These are phyloP conservation scores for Neolamprologus multifasciatus DNA, from an alignment of 2,797 vertebrate species.

Conservation along the genomic window DNA sequence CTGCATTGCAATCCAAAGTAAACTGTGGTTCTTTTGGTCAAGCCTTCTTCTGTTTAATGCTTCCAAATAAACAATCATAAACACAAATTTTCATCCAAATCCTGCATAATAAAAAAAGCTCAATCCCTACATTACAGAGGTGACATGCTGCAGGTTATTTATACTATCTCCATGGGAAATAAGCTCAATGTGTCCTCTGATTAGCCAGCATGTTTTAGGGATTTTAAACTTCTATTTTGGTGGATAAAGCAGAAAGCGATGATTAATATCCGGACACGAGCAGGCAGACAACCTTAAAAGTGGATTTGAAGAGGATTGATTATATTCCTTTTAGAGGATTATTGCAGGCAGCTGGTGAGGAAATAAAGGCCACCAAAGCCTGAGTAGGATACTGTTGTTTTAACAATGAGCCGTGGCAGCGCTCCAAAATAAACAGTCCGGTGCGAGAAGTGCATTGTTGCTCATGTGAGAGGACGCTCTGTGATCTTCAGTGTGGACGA, in stretches of 20 bases:
- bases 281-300: conserved; percentile 19
- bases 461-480: not conserved
- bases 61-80: not conserved
- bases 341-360: conserved; percentile 41
- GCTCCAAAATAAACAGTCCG: conserved; percentile 1
- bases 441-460: not conserved
- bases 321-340: conserved; percentile 44
- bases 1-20: not conserved
- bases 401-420: conserved; percentile 15
- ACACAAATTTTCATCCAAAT: not conserved
- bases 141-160: not conserved
- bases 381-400: conserved; percentile 28
- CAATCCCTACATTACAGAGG: not conserved
- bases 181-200: not conserved
- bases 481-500: not conserved
- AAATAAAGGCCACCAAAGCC: conserved; percentile 34
- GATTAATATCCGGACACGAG: conserved; percentile 17
- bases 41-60: not conserved
- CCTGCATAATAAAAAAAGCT: not conserved
- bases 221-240: not conserved
- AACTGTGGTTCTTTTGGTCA: not conserved
- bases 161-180: not conserved
- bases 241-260: not conserved
- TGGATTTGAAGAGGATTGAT: conserved; percentile 40
- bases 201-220: not conserved